Percentiles rank a stretch among this genome's conserved stretches.
These are phyloP conservation scores for Drosophila sucinea DNA, from an alignment of 1,140 invertebrate species.

Conservation along the genomic window DNA sequence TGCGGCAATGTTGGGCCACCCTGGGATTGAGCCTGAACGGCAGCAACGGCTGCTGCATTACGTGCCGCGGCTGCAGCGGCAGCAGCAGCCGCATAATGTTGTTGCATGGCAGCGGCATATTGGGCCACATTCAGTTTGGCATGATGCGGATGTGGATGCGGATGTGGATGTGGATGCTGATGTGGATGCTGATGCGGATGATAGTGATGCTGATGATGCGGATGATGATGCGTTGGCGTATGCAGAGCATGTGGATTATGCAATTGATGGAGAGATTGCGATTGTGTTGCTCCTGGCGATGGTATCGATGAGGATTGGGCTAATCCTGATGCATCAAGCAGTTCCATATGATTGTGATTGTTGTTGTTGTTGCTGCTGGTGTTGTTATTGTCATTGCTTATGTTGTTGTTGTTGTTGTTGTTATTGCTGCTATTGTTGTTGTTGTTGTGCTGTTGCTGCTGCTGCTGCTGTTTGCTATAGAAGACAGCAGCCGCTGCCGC, in stretches of 20 bases:
- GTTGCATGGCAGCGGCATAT: slow-evolving; percentile 78
- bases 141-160: slow-evolving; percentile 52
- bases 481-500: slow-evolving; percentile 77
- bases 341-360: slow-evolving; percentile 7
- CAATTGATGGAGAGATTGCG: not conserved
- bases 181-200: slow-evolving; percentile 18
- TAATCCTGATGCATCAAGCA: slow-evolving; percentile 32
- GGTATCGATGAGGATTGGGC: slow-evolving; percentile 17
- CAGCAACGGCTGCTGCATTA: slow-evolving; percentile 64
- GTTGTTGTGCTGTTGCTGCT: slow-evolving; percentile 57
- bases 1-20: not conserved
- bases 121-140: slow-evolving; percentile 70
- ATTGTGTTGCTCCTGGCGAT: slow-evolving; percentile 22
- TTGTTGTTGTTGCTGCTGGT: slow-evolving; percentile 38
- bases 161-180: slow-evolving; percentile 41
- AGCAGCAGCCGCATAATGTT: slow-evolving; percentile 75
- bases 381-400: slow-evolving; percentile 46
- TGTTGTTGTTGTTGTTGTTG: slow-evolving; percentile 42
- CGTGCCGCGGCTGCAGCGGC: slow-evolving; percentile 69
- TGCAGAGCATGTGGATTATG: slow-evolving; percentile 28
- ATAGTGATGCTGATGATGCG: not conserved
- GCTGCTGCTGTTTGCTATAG: slow-evolving; percentile 73
- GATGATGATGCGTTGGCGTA: slow-evolving; percentile 26
- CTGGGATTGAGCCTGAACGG: slow-evolving; percentile 39
- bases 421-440: slow-evolving; percentile 47